Evolutionary conservation across 1,140 invertebrate genomes (phyloP), one percentile per base, ranked within the genome.

Genomic region (Cepaea nemoralis): DNA sequence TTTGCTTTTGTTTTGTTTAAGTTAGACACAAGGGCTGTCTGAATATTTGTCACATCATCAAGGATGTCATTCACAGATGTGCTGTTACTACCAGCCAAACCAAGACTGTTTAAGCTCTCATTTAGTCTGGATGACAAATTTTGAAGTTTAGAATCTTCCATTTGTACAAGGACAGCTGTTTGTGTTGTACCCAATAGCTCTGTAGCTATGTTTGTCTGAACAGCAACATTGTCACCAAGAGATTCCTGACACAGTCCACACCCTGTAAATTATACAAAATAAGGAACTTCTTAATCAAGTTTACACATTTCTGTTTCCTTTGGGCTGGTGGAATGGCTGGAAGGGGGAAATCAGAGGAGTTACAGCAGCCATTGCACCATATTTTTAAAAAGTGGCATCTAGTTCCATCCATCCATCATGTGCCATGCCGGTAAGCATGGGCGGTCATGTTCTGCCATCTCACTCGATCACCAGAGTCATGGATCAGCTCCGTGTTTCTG

Each of bases 61-160:
- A 80, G 19, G 37, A 80, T 37, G 14, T 80, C 78, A 31, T 33
- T 50, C 33, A 73, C 69, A n/a, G 78, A 80, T 35, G 69, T 71
- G 1, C 19, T 39, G 16, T 42, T 39, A 67, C 67, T 80, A 14
- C 69, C 69, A 63, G 78, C 66, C 48, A 80, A 33, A 22, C 78
- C 78, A 24, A 80, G 45, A 48, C 24, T 37, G 67, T 35, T 31
- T 12, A 80, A 27, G 35, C 67, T 80, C 37, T 59, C 6, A 8
- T 80, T 59, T 6, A 80, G 78, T 63, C 48, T 59, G 3, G 39
- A 24, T 55, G 78, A 45, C 42, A 73, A 45, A 31, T 1, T 55
- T 27, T 80, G 66, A 19, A 80, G 69, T 35, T 45, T 70, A 0
- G 14, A 0, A 69, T 73, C 69, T 31, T 80, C 67, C 27, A 31